Base-by-base conservation (phyloP, 2,797 vertebrate genomes). In the Tympanoctomys barrerae region DNA sequence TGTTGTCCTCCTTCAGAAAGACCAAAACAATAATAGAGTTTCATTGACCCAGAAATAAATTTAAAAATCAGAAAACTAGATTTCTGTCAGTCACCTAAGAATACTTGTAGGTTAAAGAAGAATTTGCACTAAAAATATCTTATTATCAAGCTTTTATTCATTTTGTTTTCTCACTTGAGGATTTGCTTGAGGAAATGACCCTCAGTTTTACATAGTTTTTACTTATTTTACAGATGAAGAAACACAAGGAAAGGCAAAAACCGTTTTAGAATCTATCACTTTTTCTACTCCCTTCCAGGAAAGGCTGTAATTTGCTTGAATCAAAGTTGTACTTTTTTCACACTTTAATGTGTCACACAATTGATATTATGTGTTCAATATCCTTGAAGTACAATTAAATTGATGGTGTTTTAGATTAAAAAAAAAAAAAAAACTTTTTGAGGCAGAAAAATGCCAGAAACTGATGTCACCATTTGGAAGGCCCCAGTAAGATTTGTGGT, bases 231-330 rank as follows among this genome's bases (percentile, higher is more conserved):
- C 5, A 94, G 62, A 73, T 6, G 4, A 94, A 85, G 61, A 90
- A 91, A 93, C 0, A 54, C 52, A 93, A 16, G 16, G n/a, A 59
- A 36, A 28, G 26, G 33, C 8, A 82, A 36, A 16, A 86, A 19
- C 90, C 24, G 22, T 18, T 57, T 33, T 36, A 39, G 77, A 66
- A 36, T 36, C 26, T 83, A 31, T 49, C 54, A 66, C n/a, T 92
- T 61, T 77, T 96, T 13, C 46, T 82, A 39, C 80, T 93, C 9
- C 42, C n/a, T 86, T 94, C 13, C 75, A 87, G 94, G 85, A 92
- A 68, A 59, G 95, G 36, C 7, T 94, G 0, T 8, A 82, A 46
- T 33, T 75, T 96, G 79, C 85, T 91, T 80, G 59, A 87, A 86
- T 31, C 33, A 13, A 79, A 86, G 22, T 42, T 94, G 5, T 39